Conservation (phyloP, 1,140 invertebrate species). For the Trichonephila clavipes region DNA sequence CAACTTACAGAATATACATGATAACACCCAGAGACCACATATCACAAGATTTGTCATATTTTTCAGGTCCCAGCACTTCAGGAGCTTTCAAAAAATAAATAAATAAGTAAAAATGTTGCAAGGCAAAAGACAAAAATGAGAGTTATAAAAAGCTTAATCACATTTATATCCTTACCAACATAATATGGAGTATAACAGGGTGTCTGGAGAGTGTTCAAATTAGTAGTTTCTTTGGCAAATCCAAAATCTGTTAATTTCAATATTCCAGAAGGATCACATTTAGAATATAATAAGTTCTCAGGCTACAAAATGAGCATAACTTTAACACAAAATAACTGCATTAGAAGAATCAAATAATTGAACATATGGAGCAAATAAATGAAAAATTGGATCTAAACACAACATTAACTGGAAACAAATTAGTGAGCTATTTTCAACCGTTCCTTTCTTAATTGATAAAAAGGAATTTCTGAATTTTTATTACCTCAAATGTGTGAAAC, state of each 20-base stretch:
- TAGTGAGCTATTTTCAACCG: too few relatives aligned
- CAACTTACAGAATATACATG: slow-evolving; percentile 97
- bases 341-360: too few relatives aligned
- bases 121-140: neutral
- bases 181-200: slow-evolving; percentile 99
- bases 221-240: slow-evolving; percentile 98
- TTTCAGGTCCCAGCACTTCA: slow-evolving; percentile 97
- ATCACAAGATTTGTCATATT: slow-evolving; percentile 99
- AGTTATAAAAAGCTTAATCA: neutral
- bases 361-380: too few relatives aligned
- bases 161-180: slow-evolving; percentile 83
- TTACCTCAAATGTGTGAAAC: too few relatives aligned
- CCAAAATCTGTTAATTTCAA: slow-evolving; percentile 99
- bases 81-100: slow-evolving; percentile 84
- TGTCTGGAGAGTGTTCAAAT: slow-evolving; percentile 92
- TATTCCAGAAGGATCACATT: slow-evolving; percentile 84
- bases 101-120: neutral
- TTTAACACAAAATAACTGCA: too few relatives aligned
- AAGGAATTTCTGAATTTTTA: too few relatives aligned
- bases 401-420: too few relatives aligned
- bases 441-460: too few relatives aligned
- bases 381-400: too few relatives aligned
- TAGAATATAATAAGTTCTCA: slow-evolving; percentile 84
- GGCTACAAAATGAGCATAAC: slow-evolving; percentile 81
- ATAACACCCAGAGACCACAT: slow-evolving; percentile 99